Conservation (phyloP, 1,140 invertebrate species). For the Calliopsis andreniformis region DNA sequence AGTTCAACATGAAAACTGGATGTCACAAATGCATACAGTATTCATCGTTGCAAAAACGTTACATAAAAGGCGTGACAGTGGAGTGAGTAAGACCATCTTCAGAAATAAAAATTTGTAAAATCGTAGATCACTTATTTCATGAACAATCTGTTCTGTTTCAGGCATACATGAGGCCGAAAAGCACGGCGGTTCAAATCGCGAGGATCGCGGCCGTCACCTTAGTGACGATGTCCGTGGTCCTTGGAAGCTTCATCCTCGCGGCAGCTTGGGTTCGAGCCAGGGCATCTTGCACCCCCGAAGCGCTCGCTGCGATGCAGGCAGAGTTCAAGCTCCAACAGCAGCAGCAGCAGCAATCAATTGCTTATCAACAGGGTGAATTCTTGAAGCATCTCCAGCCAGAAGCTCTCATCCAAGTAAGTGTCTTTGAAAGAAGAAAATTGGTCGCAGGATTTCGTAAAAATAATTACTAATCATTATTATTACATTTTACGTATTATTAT, state of each 20-base stretch:
- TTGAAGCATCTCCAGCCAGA: slow-evolving; percentile 81
- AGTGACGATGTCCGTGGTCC: slow-evolving; percentile 87
- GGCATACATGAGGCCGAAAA: slow-evolving; percentile 89
- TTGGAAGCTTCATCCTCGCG: slow-evolving; percentile 90
- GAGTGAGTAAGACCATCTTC: too few relatives aligned
- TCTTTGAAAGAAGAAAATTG: too few relatives aligned
- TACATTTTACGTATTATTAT: too few relatives aligned
- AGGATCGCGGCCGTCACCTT: slow-evolving; percentile 90
- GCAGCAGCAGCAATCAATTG: slow-evolving; percentile 55
- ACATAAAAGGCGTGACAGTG: too few relatives aligned
- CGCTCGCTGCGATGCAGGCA: slow-evolving; percentile 76
- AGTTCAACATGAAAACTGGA: too few relatives aligned
- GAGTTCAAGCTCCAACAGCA: slow-evolving; percentile 71
- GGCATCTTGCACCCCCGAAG: slow-evolving; percentile 84
- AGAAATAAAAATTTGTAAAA: too few relatives aligned
- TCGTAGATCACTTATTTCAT: too few relatives aligned
- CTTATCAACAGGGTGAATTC: slow-evolving; percentile 80
- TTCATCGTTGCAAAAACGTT: too few relatives aligned
- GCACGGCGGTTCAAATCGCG: slow-evolving; percentile 90
- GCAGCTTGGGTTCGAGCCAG: slow-evolving; percentile 90
- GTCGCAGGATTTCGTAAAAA: too few relatives aligned
- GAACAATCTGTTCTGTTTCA: slow-evolving; percentile 73
- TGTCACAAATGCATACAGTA: too few relatives aligned
- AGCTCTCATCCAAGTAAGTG: slow-evolving; percentile 81
- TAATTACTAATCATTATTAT: too few relatives aligned